Percentiles rank a stretch among this genome's conserved stretches.
Evolutionary conservation across 1,140 invertebrate species (phyloP).

Genomic region (Chionoecetes opilio): DNA sequence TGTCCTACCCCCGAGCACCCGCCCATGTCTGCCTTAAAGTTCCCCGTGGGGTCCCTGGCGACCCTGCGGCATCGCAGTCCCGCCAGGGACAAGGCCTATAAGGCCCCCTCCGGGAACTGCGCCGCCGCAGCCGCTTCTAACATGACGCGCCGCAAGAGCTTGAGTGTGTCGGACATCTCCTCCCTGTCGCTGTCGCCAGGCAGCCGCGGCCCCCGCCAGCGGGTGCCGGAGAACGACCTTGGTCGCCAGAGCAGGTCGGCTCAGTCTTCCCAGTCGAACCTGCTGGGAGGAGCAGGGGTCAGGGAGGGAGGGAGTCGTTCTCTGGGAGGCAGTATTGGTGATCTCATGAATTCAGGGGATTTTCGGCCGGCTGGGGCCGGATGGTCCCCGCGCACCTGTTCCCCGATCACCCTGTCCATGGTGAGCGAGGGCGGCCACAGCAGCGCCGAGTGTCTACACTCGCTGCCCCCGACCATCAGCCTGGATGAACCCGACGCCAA

Average conservation of each 20-base stretch:
- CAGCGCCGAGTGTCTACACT: constrained; percentile 67
- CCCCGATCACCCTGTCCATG: constrained; percentile 78
- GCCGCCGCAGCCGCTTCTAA: constrained; percentile 31
- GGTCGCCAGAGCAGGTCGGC: constrained; percentile 67
- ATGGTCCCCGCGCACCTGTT: constrained; percentile 72
- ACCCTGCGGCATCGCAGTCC: not conserved
- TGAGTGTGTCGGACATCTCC: constrained; percentile 76
- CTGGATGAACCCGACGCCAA: not conserved
- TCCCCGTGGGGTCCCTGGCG: constrained; percentile 46
- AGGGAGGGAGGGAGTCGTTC: constrained; percentile 43
- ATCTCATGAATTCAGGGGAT: constrained; percentile 78
- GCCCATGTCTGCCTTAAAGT: constrained; percentile 1
- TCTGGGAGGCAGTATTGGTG: constrained; percentile 72
- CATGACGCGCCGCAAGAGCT: constrained; percentile 75
- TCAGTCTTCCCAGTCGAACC: constrained; percentile 70
- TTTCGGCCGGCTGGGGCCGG: constrained; percentile 62
- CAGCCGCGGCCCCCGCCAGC: constrained; percentile 11
- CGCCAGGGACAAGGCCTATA: not conserved
- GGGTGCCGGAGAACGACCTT: constrained; percentile 74
- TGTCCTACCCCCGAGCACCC: not conserved
- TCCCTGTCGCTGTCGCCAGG: constrained; percentile 39
- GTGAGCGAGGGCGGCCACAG: constrained; percentile 55
- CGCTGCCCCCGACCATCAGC: constrained; percentile 27
- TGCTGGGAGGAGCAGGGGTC: not conserved
- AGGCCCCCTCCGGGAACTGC: not conserved